phyloP scores from a whole-genome alignment of 2,797 vertebrate genomes.

The Clarias fuscus region DNA sequence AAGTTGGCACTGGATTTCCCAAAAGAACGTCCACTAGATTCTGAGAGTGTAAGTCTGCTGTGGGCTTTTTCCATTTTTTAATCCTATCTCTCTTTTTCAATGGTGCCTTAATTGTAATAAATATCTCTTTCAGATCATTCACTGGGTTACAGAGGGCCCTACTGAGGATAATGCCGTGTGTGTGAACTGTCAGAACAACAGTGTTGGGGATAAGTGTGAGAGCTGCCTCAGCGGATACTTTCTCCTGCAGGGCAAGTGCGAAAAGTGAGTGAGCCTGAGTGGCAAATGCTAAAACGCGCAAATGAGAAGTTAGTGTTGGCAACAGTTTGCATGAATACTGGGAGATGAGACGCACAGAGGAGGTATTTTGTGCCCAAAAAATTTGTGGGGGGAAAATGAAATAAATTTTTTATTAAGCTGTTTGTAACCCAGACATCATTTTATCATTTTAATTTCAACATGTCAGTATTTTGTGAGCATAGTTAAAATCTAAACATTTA shows the following conservation, averaged over 20 bases:
- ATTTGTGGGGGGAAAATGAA: too few species aligned
- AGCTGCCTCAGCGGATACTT: conserved; percentile 89
- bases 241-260: conserved; percentile 86
- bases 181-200: conserved; percentile 90
- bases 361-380: background rate
- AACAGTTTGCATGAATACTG: background rate
- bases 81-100: background rate
- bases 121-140: conserved; percentile 72
- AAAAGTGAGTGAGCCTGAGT: conserved; percentile 77
- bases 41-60: conserved; percentile 66
- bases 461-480: background rate
- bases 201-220: conserved; percentile 88
- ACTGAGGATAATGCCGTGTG: conserved; percentile 85
- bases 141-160: conserved; percentile 85
- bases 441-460: background rate
- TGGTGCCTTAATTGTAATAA: background rate
- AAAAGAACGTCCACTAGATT: conserved; percentile 76
- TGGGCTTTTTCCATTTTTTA: background rate
- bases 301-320: background rate
- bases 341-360: background rate
- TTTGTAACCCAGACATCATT: background rate
- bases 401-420: too few species aligned
- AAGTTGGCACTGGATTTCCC: conserved; percentile 78
- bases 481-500: background rate
- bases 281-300: background rate